phyloP scores from a whole-genome alignment of 2,113 vertebrate species.

The Aegithalos caudatus region DNA sequence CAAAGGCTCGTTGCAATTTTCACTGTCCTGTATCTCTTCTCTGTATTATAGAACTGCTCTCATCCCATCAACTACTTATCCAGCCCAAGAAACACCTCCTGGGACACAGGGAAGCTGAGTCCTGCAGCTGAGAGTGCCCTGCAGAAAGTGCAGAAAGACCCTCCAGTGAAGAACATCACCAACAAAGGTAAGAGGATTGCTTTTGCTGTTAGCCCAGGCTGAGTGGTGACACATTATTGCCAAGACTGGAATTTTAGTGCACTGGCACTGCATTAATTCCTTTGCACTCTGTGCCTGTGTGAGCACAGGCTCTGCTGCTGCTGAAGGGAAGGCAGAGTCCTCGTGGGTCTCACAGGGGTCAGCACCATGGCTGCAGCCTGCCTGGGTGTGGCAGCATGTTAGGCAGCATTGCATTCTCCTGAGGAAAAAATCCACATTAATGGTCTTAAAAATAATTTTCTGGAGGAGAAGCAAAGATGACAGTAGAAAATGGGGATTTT shows the following conservation, averaged over 20 bases:
- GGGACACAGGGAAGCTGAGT: conserved; percentile 68
- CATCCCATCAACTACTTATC: conserved; percentile 78
- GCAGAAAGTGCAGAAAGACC: conserved; percentile 52
- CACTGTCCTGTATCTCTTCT: background rate
- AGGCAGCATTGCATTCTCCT: background rate
- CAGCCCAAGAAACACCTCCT: conserved; percentile 76
- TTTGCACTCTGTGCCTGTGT: background rate
- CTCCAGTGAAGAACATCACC: conserved; percentile 27
- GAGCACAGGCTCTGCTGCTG: background rate
- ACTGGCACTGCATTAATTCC: background rate
- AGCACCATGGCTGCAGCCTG: background rate
- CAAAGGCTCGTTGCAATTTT: background rate
- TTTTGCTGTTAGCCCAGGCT: background rate
- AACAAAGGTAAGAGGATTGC: conserved; percentile 24
- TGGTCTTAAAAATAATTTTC: background rate
- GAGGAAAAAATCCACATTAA: background rate
- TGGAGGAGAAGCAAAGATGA: background rate
- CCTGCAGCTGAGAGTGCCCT: conserved; percentile 72
- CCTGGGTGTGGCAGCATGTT: background rate
- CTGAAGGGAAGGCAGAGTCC: background rate
- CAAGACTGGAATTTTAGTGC: background rate
- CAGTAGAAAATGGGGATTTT: background rate
- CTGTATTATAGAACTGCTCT: conserved; percentile 78
- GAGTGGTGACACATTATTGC: background rate
- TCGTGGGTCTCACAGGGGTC: background rate